A percentile compares a stretch with the other conserved stretches of the same genome.
Evolutionary conservation across 2,888 invertebrate genomes (phyloP).

Genomic region (Hypselothyrea guttata): DNA sequence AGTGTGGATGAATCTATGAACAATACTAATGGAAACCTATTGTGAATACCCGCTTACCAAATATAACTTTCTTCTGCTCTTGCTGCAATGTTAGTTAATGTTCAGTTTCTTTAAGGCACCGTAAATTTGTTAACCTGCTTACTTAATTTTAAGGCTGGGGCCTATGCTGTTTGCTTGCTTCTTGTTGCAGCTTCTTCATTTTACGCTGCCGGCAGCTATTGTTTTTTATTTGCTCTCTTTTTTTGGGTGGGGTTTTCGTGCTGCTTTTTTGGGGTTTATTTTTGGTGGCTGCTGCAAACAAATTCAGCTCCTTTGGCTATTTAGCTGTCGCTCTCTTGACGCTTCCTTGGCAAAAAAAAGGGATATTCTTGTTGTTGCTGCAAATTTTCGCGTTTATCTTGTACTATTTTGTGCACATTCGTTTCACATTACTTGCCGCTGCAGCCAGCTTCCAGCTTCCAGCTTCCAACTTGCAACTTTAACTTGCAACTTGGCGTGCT

Average conservation of each 20-base stretch:
- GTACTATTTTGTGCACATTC: conserved; percentile 59
- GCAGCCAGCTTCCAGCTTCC: conserved; percentile 35
- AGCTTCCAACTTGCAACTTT: conserved; percentile 31
- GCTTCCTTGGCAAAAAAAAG: conserved; percentile 16
- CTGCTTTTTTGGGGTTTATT: not conserved
- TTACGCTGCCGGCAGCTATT: not conserved
- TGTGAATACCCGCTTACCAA: too few species aligned
- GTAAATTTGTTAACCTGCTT: too few species aligned
- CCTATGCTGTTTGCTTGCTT: too few species aligned
- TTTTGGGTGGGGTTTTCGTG: not conserved
- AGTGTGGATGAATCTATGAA: too few species aligned
- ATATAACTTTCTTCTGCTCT: too few species aligned
- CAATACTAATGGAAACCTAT: too few species aligned
- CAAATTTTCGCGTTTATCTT: conserved; percentile 57
- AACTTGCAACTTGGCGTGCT: conserved; percentile 62
- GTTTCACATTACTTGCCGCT: conserved; percentile 56
- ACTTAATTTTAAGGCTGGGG: too few species aligned
- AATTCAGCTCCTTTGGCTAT: conserved; percentile 36
- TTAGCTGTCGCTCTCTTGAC: conserved; percentile 45
- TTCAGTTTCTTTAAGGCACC: too few species aligned
- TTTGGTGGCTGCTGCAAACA: conserved; percentile 18
- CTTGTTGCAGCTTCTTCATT: not conserved
- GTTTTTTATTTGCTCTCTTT: not conserved
- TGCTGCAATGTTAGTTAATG: too few species aligned
- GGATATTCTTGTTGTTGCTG: conserved; percentile 21